A percentile compares a stretch with the other conserved stretches of the same genome.
Conservation (phyloP, 2,888 invertebrate species). For the Polyommatus iphigenia region DNA sequence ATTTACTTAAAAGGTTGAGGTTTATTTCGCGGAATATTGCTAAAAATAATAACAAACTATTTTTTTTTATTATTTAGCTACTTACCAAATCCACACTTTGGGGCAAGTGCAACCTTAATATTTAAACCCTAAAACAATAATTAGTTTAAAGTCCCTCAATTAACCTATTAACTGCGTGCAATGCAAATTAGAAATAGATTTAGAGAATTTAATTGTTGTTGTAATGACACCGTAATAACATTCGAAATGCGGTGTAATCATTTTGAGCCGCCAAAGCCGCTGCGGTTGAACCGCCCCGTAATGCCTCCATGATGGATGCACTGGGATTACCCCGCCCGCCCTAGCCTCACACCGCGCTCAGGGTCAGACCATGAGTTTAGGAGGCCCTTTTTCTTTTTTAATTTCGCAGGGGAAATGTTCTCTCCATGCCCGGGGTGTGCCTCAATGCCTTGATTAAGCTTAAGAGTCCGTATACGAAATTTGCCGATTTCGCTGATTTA, state of each 20-base stretch:
- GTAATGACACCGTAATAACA: slow-evolving; percentile 27
- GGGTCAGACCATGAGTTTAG: neutral
- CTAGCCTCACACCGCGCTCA: neutral
- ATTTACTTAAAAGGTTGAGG: too few relatives aligned
- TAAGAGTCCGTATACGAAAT: too few relatives aligned
- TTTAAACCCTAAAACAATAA: neutral
- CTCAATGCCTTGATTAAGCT: too few relatives aligned
- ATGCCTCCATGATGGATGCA: slow-evolving; percentile 41
- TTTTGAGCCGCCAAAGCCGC: slow-evolving; percentile 38
- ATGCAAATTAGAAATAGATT: slow-evolving; percentile 21
- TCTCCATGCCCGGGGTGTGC: too few relatives aligned
- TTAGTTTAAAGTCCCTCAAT: neutral
- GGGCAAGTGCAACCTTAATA: neutral
- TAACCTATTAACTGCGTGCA: neutral
- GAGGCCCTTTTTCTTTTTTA: neutral
- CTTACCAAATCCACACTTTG: neutral
- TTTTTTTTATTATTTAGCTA: too few relatives aligned
- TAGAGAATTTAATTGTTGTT: slow-evolving; percentile 5
- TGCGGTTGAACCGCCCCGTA: slow-evolving; percentile 39
- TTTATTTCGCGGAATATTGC: too few relatives aligned
- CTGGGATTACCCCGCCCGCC: slow-evolving; percentile 32
- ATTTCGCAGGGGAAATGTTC: too few relatives aligned
- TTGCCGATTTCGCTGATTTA: too few relatives aligned
- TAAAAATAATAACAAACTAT: too few relatives aligned
- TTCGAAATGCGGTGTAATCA: slow-evolving; percentile 36